Percentiles rank a stretch among this genome's conserved stretches.
These are phyloP conservation scores for Chitala chitala DNA, from an alignment of 2,113 vertebrate species.

Conservation along the genomic window DNA sequence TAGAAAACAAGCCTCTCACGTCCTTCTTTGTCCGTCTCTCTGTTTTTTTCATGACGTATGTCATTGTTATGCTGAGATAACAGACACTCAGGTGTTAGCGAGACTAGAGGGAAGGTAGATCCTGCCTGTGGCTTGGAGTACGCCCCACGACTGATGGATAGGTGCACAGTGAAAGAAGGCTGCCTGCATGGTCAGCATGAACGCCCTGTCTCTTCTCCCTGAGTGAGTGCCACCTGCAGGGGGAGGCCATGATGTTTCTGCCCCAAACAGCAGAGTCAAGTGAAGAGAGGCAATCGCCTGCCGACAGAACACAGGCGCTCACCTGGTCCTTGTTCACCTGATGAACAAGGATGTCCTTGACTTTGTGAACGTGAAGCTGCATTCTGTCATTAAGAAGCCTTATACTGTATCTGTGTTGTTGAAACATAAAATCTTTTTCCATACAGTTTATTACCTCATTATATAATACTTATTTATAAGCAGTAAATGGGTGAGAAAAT, in stretches of 20 bases:
- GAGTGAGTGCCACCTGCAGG: too few relatives aligned
- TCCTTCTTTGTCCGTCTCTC: too few relatives aligned
- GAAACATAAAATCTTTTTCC: slow-evolving; percentile 10
- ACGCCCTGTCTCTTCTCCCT: too few relatives aligned
- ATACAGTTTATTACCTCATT: background rate
- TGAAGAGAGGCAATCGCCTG: too few relatives aligned
- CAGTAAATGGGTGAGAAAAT: background rate
- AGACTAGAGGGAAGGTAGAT: background rate
- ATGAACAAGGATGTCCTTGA: too few relatives aligned
- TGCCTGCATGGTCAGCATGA: too few relatives aligned
- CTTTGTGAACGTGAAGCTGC: background rate
- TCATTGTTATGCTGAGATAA: background rate
- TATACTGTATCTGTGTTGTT: background rate
- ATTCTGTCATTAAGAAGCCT: background rate
- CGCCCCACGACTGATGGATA: background rate
- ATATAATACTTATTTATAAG: background rate
- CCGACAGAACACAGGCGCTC: too few relatives aligned
- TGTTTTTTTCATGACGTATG: background rate
- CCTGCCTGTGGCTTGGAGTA: background rate
- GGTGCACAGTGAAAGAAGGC: too few relatives aligned
- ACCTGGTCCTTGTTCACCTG: too few relatives aligned
- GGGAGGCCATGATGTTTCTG: too few relatives aligned
- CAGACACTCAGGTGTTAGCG: background rate
- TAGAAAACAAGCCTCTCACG: background rate
- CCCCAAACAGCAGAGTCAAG: too few relatives aligned